phyloP scores from a whole-genome alignment of 2,888 invertebrate genomes.

The Ochropleura leucogaster region DNA sequence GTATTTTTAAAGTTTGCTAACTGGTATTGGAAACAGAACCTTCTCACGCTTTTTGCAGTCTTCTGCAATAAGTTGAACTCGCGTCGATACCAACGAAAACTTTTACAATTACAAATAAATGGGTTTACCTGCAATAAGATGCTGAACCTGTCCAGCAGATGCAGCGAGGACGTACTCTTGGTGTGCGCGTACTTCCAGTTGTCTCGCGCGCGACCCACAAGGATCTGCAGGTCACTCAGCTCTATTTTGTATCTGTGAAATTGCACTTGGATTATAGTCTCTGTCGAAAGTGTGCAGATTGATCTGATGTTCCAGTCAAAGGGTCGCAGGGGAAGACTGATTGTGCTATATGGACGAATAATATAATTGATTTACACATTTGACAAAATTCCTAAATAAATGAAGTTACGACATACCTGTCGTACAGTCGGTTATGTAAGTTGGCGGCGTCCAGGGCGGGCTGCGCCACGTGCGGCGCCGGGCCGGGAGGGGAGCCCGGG shows the following conservation, averaged over 20 bases:
- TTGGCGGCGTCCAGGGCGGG: constrained; percentile 75
- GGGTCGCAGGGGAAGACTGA: not conserved
- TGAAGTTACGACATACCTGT: not conserved
- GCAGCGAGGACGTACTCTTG: constrained; percentile 95
- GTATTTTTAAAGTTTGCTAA: too few relatives aligned
- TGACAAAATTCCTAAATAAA: not conserved
- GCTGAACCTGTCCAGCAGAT: constrained; percentile 95
- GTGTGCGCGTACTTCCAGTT: constrained; percentile 97
- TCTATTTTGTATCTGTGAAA: constrained; percentile 93
- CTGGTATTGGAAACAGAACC: too few relatives aligned
- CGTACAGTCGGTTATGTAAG: constrained; percentile 81
- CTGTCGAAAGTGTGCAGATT: not conserved
- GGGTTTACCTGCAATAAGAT: constrained; percentile 90
- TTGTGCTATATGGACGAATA: too few relatives aligned
- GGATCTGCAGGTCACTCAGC: constrained; percentile 95
- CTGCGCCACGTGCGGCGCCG: constrained; percentile 60
- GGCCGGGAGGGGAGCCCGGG: constrained; percentile 82
- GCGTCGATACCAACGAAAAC: not conserved
- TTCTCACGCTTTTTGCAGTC: too few relatives aligned
- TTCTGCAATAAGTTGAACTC: too few relatives aligned
- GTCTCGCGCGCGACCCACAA: constrained; percentile 96
- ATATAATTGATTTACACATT: too few relatives aligned
- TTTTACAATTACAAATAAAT: not conserved
- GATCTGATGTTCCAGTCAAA: not conserved
- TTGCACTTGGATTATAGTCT: not conserved